Conservation (phyloP, 2,888 invertebrate species). For the Nowickia ferox region DNA sequence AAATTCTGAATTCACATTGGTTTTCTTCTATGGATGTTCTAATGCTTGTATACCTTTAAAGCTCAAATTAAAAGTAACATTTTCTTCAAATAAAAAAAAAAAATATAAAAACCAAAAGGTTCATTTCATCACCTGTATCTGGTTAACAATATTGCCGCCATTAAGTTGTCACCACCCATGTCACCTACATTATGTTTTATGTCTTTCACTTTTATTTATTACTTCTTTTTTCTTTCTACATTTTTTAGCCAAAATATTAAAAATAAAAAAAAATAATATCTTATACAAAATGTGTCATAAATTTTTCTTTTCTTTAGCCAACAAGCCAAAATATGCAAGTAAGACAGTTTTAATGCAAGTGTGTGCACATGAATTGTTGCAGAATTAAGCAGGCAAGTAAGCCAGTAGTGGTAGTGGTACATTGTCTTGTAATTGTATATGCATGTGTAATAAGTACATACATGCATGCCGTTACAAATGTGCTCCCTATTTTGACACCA, state of each 20-base stretch:
- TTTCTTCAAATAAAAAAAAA: conserved; percentile 6
- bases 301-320: conserved; percentile 47
- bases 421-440: conserved; percentile 50
- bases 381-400: conserved; percentile 6
- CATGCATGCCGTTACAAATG: conserved; percentile 16
- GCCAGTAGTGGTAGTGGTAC: conserved; percentile 1
- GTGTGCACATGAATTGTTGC: conserved; percentile 17
- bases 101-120: background rate
- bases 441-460: no score
- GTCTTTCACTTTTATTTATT: conserved; percentile 70
- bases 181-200: conserved; percentile 70
- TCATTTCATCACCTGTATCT: conserved; percentile 65
- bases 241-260: conserved; percentile 44
- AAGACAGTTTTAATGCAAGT: background rate
- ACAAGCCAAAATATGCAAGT: conserved; percentile 19
- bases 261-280: conserved; percentile 14
- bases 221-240: background rate
- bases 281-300: conserved; percentile 61
- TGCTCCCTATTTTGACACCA: conserved; percentile 72
- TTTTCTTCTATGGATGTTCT: background rate
- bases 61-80: background rate
- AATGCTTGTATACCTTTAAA: background rate
- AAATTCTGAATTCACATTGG: background rate
- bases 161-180: conserved; percentile 71
- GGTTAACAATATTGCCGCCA: conserved; percentile 66